Evolutionary conservation across 2,113 vertebrate genomes (phyloP).

Genomic region (Ceyx margarethae): DNA sequence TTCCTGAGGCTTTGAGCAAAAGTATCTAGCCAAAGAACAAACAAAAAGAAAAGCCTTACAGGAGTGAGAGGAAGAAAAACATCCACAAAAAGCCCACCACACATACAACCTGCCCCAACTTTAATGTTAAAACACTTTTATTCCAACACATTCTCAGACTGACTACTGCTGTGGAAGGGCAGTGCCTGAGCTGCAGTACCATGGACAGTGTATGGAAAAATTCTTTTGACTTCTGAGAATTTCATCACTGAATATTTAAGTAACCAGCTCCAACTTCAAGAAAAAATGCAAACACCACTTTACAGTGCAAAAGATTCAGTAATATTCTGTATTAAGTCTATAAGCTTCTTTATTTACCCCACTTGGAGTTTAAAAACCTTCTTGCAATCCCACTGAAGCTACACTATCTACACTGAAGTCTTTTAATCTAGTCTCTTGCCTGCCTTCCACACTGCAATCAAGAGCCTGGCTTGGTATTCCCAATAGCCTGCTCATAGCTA

Average conservation of each 20-base stretch:
- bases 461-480: neutral
- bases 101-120: neutral
- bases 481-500: neutral
- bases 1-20: neutral
- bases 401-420: neutral
- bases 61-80: neutral
- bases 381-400: neutral
- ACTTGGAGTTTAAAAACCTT: neutral
- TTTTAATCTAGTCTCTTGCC: neutral
- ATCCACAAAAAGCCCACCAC: neutral
- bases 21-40: neutral
- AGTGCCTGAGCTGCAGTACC: conserved; percentile 30
- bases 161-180: neutral
- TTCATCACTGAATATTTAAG: neutral
- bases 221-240: neutral
- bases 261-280: neutral
- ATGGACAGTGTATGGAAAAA: conserved; percentile 54
- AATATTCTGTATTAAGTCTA: neutral
- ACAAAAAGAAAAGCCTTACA: neutral
- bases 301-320: neutral
- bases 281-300: neutral
- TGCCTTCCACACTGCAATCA: neutral
- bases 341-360: neutral
- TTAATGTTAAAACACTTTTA: neutral
- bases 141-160: neutral